Evolutionary conservation across 2,888 invertebrate genomes (phyloP), one percentile per base, ranked within the genome.

Genomic region (Cosmia pyralina): DNA sequence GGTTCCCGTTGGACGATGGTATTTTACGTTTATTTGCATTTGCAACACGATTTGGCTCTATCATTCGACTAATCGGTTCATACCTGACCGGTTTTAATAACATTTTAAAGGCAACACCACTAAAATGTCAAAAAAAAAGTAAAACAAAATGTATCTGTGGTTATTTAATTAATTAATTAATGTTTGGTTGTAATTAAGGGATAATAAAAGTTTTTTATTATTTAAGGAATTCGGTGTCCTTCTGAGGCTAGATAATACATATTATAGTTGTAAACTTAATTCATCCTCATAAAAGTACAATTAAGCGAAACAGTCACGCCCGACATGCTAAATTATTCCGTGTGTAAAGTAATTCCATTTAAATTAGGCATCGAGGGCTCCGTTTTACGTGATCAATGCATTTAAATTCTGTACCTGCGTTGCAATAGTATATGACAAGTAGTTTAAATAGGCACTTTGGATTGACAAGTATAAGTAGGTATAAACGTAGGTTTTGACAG

Each of bases 331-430:
- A 76, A 46, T 77, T 71, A 65, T 63, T 81, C 62, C 1, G 5
- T 38, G 22, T 41, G 48, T 67, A 41, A 38, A 64, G 50, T 55
- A 46, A 59, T 53, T 64, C 38, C 19, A 2, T 72, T 52, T 44
- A 50, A 55, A 73, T 57, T 15, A 63, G 15, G 13, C 13, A 62
- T 34, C 38, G 44, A 66, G 28, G 50, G 34, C 48, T 34, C 34
- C 17, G 55, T 41, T 69, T 78, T 58, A 63, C 62, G 41, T 62
- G 34, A 46, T 55, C 13, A n/a, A 8, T 41, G n/a, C n/a, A 57
- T 81, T 81, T 59, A 75, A 75, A 75, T 76, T 78, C 81, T 28
- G 53, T 66, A 8, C 28, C 50, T n/a, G 41, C 17, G 17, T 48
- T 6, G 58, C 34, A 48, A 50, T 53, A 19, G 57, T 55, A n/a